A percentile compares a stretch with the other conserved stretches of the same genome.
phyloP scores from a whole-genome alignment of 2,888 invertebrate species.

The Polia nebulosa region DNA sequence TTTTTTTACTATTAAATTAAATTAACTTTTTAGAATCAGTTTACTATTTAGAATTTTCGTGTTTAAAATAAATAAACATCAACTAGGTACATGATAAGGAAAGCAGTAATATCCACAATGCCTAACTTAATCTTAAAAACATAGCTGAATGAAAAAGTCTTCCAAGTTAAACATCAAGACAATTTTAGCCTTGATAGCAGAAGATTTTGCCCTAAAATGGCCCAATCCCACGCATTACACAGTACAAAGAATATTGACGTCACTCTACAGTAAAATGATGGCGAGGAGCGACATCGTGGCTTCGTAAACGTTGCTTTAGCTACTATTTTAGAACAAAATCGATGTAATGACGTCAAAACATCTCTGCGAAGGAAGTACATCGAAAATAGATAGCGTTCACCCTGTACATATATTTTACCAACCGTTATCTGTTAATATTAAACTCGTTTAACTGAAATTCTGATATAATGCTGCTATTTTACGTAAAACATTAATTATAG shows the following conservation, averaged over 20 bases:
- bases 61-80: too few relatives aligned
- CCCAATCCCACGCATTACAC: not conserved
- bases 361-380: slow-evolving; percentile 27
- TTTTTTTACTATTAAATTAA: too few relatives aligned
- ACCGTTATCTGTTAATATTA: slow-evolving; percentile 7
- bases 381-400: slow-evolving; percentile 31
- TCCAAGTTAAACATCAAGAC: not conserved
- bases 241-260: slow-evolving; percentile 45
- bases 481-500: not conserved
- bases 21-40: too few relatives aligned
- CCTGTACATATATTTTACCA: not conserved
- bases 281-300: slow-evolving; percentile 26
- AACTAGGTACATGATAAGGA: too few relatives aligned
- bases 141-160: not conserved
- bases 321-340: slow-evolving; percentile 60
- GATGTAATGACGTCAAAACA: slow-evolving; percentile 56
- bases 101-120: too few relatives aligned
- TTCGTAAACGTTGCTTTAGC: slow-evolving; percentile 31
- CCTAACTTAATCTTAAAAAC: too few relatives aligned
- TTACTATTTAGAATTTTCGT: too few relatives aligned
- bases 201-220: not conserved
- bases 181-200: not conserved
- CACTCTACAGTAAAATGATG: slow-evolving; percentile 32
- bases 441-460: slow-evolving; percentile 9
- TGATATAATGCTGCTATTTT: slow-evolving; percentile 18